Base-by-base conservation (phyloP, 37 sponge, comb jelly and placozoan genomes). In the Hormiphora californensis region DNA sequence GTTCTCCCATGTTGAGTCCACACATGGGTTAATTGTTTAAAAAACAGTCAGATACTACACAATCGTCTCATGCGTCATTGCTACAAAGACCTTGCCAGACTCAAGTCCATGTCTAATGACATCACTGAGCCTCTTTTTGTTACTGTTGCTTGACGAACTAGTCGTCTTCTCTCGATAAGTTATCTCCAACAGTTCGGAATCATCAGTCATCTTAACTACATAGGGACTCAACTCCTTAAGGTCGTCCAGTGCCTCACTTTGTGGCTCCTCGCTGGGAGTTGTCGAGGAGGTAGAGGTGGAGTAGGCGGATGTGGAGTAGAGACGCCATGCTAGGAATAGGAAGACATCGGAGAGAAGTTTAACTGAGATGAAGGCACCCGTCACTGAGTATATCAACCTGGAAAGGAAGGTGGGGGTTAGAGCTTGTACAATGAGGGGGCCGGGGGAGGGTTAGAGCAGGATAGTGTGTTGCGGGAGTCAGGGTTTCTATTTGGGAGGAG, bases 41-140 rank as follows among this genome's bases (percentile, higher is more conserved):
- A 57, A 57, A 28, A 57, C n/a, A 57, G 7, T 4, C 61, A 36
- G 32, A 15, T 2, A 39, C 37, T 65, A 65, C 37, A 65, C 67
- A 33, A 65, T 65, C 1, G 67, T 65, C 17, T 65, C 67, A 17
- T 65, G 67, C 32, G 67, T 38, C 67, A 65, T 65, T 1, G 67
- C 33, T 4, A 65, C 67, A 32, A 65, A 65, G 9, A 65, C 37
- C 37, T 65, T 65, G 38, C 67, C 67, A 4, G 30, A 23, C 28
- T 65, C 67, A 33, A 65, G 67, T 1, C 67, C 67, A 39, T 28
- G 21, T 17, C 35, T 65, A 1, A 65, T 28, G 35, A 28, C 32
- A 65, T 65, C 67, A 65, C 67, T 65, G 37, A 65, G 67, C 15
- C 67, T 27, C 67, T 65, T 65, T 33, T 38, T 27, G 37, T 65